phyloP scores from a whole-genome alignment of 2,888 invertebrate species.

The Phania funesta region DNA sequence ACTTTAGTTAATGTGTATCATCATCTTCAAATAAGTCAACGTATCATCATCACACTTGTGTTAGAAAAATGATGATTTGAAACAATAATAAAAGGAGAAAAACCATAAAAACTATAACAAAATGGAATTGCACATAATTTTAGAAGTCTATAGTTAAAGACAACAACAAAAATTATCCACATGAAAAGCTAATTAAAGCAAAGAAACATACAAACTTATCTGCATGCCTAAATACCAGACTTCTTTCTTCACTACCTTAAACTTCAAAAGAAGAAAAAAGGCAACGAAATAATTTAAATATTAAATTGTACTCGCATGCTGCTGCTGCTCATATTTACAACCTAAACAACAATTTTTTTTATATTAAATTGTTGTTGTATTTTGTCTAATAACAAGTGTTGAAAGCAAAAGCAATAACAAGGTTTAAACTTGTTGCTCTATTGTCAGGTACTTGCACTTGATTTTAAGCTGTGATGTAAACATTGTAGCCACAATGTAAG shows the following conservation, averaged over 20 bases:
- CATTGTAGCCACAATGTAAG: slow-evolving; percentile 3
- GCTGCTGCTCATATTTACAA: not conserved
- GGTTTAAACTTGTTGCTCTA: not conserved
- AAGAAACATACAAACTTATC: slow-evolving; percentile 13
- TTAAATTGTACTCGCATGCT: not conserved
- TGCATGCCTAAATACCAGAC: not conserved
- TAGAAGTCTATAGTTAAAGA: not conserved
- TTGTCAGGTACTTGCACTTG: not conserved
- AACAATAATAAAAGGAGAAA: slow-evolving; percentile 35
- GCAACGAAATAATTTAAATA: too few species aligned
- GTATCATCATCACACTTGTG: slow-evolving; percentile 12
- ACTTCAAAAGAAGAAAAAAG: slow-evolving; percentile 21
- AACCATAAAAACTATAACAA: slow-evolving; percentile 25
- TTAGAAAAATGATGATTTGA: slow-evolving; percentile 19
- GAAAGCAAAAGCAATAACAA: not conserved
- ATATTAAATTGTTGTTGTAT: slow-evolving; percentile 4
- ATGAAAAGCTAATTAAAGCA: slow-evolving; percentile 52
- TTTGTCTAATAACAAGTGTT: not conserved
- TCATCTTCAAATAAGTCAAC: slow-evolving; percentile 24
- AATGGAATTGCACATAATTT: slow-evolving; percentile 37
- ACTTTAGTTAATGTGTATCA: slow-evolving; percentile 44
- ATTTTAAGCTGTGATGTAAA: not conserved
- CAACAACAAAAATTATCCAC: slow-evolving; percentile 13
- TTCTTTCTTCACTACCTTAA: slow-evolving; percentile 28
- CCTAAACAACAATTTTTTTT: not conserved